Evolutionary conservation across 2,797 vertebrate genomes (phyloP).

Genomic region (Xerus rutilus): DNA sequence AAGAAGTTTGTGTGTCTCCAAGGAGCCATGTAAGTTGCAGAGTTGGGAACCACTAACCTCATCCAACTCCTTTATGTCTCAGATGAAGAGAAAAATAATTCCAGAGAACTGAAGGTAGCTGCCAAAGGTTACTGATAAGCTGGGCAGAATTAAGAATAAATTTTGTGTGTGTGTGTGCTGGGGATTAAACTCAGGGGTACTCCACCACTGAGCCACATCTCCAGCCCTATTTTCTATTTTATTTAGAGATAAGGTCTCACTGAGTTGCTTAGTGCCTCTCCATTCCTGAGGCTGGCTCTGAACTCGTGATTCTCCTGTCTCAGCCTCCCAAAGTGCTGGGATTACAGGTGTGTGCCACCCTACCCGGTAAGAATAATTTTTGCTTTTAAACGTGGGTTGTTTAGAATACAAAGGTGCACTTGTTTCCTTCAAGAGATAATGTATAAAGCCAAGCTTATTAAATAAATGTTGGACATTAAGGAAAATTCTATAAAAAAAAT

Average conservation of each 20-base stretch:
- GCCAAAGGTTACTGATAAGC: constrained; percentile 33
- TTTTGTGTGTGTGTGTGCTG: not conserved
- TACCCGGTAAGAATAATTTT: constrained; percentile 9
- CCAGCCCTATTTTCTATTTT: too few species aligned
- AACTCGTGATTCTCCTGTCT: too few species aligned
- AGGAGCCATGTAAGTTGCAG: not conserved
- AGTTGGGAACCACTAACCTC: constrained; percentile 47
- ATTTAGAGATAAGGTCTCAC: too few species aligned
- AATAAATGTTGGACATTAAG: constrained; percentile 13
- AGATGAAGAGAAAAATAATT: constrained; percentile 35
- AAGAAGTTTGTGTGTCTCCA: not conserved
- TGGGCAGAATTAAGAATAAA: constrained; percentile 40
- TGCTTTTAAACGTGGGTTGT: constrained; percentile 59
- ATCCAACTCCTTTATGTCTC: constrained; percentile 50
- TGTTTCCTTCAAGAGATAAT: constrained; percentile 68
- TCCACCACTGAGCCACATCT: too few species aligned
- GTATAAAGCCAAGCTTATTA: constrained; percentile 54
- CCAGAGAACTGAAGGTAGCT: constrained; percentile 12
- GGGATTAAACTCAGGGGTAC: too few species aligned
- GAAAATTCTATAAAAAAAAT: constrained; percentile 46
- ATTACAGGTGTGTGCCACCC: too few species aligned
- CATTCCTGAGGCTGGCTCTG: too few species aligned
- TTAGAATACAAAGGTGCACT: constrained; percentile 60
- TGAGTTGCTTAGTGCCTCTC: too few species aligned
- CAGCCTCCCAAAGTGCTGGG: too few species aligned